A percentile compares a stretch with the other conserved stretches of the same genome.
Evolutionary conservation across 2,888 invertebrate species (phyloP).

Genomic region (Chrysotoxum bicinctum): DNA sequence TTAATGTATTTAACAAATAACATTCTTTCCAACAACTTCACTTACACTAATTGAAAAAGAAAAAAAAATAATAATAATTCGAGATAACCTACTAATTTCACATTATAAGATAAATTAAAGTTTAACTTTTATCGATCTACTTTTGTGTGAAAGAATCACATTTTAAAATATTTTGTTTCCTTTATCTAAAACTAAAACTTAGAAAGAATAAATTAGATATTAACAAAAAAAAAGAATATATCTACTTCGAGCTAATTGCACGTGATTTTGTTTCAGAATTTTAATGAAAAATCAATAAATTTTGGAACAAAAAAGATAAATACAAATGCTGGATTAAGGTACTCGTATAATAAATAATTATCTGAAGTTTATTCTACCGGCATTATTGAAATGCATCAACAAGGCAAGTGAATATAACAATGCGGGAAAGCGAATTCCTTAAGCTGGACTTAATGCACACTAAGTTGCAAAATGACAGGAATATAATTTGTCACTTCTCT

Average conservation of each 20-base stretch:
- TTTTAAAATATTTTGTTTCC: background rate
- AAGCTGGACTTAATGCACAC: background rate
- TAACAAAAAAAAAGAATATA: background rate
- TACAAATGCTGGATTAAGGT: background rate
- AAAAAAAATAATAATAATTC: slow-evolving; percentile 57
- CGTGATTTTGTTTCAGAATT: background rate
- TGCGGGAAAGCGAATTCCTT: background rate
- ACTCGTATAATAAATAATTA: background rate
- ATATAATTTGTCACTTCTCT: background rate
- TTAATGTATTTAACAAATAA: slow-evolving; percentile 55
- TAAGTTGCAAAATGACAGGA: background rate
- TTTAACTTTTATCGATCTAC: slow-evolving; percentile 39
- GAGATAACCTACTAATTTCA: slow-evolving; percentile 50
- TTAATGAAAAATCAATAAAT: background rate
- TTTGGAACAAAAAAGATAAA: background rate
- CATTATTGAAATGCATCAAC: background rate
- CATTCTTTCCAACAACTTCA: slow-evolving; percentile 59
- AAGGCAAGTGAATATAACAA: background rate
- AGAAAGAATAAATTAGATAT: background rate
- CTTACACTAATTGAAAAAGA: slow-evolving; percentile 14
- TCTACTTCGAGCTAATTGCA: slow-evolving; percentile 51
- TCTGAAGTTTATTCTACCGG: background rate
- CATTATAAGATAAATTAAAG: slow-evolving; percentile 47
- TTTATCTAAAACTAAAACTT: slow-evolving; percentile 9
- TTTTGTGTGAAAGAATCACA: slow-evolving; percentile 20